Evolutionary conservation across 2,888 invertebrate genomes (phyloP), one percentile per base, ranked within the genome.

Genomic region (Kryphioiulus occultus): DNA sequence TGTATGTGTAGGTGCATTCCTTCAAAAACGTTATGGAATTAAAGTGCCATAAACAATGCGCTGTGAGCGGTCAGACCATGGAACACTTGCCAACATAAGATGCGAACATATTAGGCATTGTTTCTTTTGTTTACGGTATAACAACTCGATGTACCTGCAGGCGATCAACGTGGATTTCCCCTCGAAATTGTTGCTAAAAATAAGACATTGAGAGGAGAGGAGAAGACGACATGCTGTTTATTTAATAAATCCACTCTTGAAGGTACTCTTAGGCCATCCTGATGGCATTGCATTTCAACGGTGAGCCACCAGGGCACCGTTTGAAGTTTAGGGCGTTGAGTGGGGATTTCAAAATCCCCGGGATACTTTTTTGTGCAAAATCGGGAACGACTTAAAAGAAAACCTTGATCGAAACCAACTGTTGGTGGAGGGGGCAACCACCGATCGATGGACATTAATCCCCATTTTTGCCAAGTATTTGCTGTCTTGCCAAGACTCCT

Each of bases 161-260:
- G n/a, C 59, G 22, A 59, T 5, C n/a, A n/a, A 59, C 59, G 19
- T 0, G 59, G 59, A 59, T 59, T 47, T 53, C n/a, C 22, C n/a
- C n/a, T 59, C 59, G 59, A 59, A 59, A 59, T 59, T 59, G 59
- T 22, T 59, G n/a, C 59, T n/a, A 59, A 59, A 59, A 59, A 59
- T 22, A 59, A n/a, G 59, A 59, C 22, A 22, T 22, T 59, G 10
- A 47, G n/a, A 22, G 42, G 5, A 42, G 42, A 12, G 12, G 59
- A 59, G 22, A 22, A 59, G 59, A 59, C 59, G 19, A 9, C 59
- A n/a, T 22, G 22, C 59, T 22, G 59, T 59, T 59, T 59, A 59
- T 59, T 59, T 59, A 59, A 59, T 59, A 59, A 59, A 59, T 59
- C 59, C 59, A 59, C 59, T 59, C 59, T 59, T 59, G 22, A 59